Conservation (phyloP, 2,797 vertebrate genomes). For the Argya squamiceps region DNA sequence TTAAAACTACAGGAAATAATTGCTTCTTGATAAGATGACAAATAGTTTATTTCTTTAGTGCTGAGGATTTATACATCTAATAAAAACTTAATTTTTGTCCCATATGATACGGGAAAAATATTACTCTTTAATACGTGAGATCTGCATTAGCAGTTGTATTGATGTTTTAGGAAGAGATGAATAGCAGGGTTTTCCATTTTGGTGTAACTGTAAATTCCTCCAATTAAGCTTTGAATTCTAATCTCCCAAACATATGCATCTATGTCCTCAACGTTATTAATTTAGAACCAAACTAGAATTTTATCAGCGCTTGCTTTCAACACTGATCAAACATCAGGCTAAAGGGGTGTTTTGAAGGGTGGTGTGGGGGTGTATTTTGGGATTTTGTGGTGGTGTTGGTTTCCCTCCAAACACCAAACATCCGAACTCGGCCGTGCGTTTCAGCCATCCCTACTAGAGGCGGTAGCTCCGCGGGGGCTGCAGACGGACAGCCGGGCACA, state of each 20-base stretch:
- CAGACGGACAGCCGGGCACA: rapidly evolving
- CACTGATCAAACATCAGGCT: not conserved
- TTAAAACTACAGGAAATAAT: not conserved
- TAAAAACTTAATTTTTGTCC: not conserved
- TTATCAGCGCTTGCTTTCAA: not conserved
- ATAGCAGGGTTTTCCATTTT: not conserved
- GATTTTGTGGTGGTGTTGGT: rapidly evolving
- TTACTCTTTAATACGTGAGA: not conserved
- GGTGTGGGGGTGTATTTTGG: rapidly evolving
- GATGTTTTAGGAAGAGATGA: not conserved
- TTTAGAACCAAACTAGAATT: not conserved
- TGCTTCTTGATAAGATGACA: not conserved
- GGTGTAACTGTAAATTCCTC: not conserved
- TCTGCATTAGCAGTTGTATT: not conserved
- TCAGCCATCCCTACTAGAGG: rapidly evolving
- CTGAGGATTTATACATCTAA: not conserved
- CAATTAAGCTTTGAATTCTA: not conserved
- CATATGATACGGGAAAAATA: not conserved
- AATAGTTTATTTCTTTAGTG: not conserved
- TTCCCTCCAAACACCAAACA: not conserved
- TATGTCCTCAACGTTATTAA: not conserved
- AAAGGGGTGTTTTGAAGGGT: not conserved
- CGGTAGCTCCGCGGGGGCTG: not conserved
- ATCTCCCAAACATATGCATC: not conserved
- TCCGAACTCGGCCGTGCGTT: rapidly evolving